phyloP scores from a whole-genome alignment of 2,888 invertebrate genomes.

The Pandemis heparana region DNA sequence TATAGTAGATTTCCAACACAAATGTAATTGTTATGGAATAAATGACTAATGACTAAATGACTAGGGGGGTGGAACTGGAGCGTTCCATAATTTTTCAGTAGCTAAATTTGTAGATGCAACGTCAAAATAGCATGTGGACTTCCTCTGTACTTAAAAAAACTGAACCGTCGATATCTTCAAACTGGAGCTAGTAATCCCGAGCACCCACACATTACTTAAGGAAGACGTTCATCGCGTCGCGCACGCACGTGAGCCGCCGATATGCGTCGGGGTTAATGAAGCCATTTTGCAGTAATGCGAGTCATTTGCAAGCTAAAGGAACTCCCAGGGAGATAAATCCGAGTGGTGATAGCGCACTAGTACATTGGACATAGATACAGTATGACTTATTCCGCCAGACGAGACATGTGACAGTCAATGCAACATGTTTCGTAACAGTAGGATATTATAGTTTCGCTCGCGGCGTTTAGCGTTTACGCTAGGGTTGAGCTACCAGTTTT shows the following conservation, averaged over 20 bases:
- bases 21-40: too few relatives aligned
- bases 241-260: constrained; percentile 31
- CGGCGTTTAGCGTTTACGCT: too few relatives aligned
- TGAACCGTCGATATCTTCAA: not conserved
- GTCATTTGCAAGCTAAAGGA: constrained; percentile 56
- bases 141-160: too few relatives aligned
- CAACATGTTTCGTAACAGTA: too few relatives aligned
- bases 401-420: not conserved
- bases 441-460: too few relatives aligned
- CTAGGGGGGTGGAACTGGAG: too few relatives aligned
- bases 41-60: too few relatives aligned
- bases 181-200: not conserved
- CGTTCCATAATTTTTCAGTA: too few relatives aligned
- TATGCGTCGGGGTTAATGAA: constrained; percentile 53
- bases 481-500: too few relatives aligned
- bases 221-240: constrained; percentile 26
- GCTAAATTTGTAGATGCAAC: too few relatives aligned
- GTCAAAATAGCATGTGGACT: too few relatives aligned
- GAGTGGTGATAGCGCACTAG: constrained; percentile 38
- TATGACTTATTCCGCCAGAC: not conserved
- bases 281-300: constrained; percentile 59
- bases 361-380: constrained; percentile 11
- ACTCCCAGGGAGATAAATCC: constrained; percentile 49
- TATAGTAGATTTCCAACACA: too few relatives aligned
- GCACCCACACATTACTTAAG: constrained; percentile 31